Evolutionary conservation across 2,888 invertebrate species (phyloP).

Genomic region (Orthosia incerta): DNA sequence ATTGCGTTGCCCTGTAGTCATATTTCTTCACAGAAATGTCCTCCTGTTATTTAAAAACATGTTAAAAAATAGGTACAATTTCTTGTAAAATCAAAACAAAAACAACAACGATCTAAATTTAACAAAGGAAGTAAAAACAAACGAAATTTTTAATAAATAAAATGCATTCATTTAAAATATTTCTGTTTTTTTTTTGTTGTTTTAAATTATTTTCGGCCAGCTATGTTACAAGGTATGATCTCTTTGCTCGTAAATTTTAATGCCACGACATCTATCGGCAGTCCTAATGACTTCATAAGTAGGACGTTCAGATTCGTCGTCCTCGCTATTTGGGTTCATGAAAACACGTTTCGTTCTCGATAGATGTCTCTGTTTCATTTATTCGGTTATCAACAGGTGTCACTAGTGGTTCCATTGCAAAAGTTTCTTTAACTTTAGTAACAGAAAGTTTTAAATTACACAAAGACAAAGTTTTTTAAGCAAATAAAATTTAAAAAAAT

Average conservation of each 20-base stretch:
- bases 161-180: not conserved
- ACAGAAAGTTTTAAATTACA: not conserved
- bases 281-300: not conserved
- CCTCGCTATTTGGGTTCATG: slow-evolving; percentile 9
- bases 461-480: too few relatives aligned
- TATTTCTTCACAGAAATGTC: slow-evolving; percentile 98
- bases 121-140: not conserved
- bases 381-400: slow-evolving; percentile 49
- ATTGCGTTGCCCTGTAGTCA: slow-evolving; percentile 97
- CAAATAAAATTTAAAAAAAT: too few relatives aligned
- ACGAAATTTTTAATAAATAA: not conserved
- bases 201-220: not conserved
- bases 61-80: not conserved
- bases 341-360: not conserved
- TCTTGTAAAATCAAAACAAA: not conserved
- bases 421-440: not conserved
- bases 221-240: not conserved
- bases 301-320: not conserved
- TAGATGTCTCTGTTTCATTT: slow-evolving; percentile 24
- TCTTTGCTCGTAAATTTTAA: not conserved
- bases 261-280: slow-evolving; percentile 24
- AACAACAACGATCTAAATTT: not conserved
- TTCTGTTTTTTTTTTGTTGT: not conserved
- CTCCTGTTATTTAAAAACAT: slow-evolving; percentile 91
- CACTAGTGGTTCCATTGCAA: slow-evolving; percentile 29